These are phyloP conservation scores for Drosophila melanica DNA, from an alignment of 1,140 invertebrate species.

Conservation along the genomic window DNA sequence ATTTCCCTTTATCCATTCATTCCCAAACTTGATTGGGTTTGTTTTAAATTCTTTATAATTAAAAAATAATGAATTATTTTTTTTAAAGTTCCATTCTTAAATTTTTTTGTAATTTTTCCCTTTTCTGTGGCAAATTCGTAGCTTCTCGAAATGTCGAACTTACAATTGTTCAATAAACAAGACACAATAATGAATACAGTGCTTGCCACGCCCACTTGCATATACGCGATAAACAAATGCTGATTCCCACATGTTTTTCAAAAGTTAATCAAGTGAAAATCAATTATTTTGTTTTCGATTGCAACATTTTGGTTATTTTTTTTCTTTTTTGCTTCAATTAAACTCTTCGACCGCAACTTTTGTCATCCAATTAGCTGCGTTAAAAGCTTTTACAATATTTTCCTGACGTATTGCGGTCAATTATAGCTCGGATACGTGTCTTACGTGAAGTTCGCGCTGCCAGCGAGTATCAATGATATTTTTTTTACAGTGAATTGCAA, in stretches of 20 bases:
- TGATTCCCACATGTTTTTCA: neutral
- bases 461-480: neutral
- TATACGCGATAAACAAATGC: too few species aligned
- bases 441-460: neutral
- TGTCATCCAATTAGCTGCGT: conserved; percentile 2
- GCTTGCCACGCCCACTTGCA: too few species aligned
- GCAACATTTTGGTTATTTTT: neutral
- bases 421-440: neutral
- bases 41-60: too few species aligned
- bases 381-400: neutral
- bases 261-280: neutral
- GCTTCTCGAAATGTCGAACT: too few species aligned
- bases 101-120: too few species aligned
- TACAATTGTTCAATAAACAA: neutral
- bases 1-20: too few species aligned
- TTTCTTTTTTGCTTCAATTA: neutral
- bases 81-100: too few species aligned
- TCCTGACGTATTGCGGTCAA: neutral
- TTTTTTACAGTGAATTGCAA: neutral
- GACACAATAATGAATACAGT: neutral
- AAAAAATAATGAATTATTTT: too few species aligned
- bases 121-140: too few species aligned
- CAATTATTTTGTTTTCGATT: neutral
- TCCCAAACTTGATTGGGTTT: too few species aligned
- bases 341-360: neutral